phyloP scores from a whole-genome alignment of 2,113 vertebrate species.

The Gopherus evgoodei region DNA sequence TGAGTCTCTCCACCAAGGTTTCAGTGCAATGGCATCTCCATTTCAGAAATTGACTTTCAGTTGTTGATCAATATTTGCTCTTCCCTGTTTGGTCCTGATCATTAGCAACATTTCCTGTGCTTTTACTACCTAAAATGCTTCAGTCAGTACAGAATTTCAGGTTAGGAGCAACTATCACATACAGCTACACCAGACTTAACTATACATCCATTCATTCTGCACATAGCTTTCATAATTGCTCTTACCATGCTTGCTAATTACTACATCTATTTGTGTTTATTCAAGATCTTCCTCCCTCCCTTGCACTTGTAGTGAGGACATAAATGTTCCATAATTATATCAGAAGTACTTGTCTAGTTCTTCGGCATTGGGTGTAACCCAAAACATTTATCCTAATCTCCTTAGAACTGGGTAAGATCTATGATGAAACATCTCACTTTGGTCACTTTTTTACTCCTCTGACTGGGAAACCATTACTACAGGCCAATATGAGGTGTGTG shows the following conservation, averaged over 20 bases:
- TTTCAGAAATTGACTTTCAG: neutral
- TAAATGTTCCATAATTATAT: accelerated
- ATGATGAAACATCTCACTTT: neutral
- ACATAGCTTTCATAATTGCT: neutral
- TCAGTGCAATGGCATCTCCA: neutral
- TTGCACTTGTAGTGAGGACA: accelerated
- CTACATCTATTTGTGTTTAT: neutral
- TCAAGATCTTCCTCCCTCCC: neutral
- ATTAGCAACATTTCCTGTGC: neutral
- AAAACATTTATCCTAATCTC: neutral
- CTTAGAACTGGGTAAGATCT: neutral
- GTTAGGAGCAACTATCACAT: neutral
- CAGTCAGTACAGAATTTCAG: neutral
- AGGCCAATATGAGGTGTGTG: neutral
- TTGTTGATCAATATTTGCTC: neutral
- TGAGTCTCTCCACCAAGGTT: neutral
- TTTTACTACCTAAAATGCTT: neutral
- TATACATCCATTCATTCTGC: neutral
- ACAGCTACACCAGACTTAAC: neutral
- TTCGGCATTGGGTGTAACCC: neutral
- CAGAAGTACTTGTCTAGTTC: neutral
- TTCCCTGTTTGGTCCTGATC: neutral
- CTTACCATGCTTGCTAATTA: neutral
- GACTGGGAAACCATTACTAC: neutral
- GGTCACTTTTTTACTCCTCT: neutral